Evolutionary conservation across 2,797 vertebrate species (phyloP), one percentile per base, ranked within the genome.

Genomic region (Ctenosaura bakeri): DNA sequence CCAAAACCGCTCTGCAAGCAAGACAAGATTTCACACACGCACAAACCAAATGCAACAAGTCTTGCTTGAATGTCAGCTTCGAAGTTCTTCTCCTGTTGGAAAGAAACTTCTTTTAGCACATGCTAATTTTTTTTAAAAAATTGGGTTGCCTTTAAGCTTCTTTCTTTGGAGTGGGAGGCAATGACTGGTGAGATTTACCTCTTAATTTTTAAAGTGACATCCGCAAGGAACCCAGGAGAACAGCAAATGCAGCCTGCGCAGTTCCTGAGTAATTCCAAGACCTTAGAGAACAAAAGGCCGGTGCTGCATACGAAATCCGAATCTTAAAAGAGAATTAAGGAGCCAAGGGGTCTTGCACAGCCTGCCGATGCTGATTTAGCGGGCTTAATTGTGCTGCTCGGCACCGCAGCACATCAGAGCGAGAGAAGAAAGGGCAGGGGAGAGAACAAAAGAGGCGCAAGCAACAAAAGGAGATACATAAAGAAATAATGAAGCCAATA

Each of bases 251-350:
- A 59, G 80, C 59, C 90, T 83, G 26, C 20, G 14, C 71, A 59
- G n/a, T 66, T 90, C 89, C 71, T 64, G 32, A 52, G 89, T 18
- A 83, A 90, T 90, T 90, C 59, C 16, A 13, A 87, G 90, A 87
- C 80, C 73, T 84, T 35, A 5, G 35, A 87, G 90, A 88, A 88
- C 90, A 90, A 83, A 90, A 88, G 90, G 86, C 59, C 46, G 52
- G 73, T 69, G 74, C 86, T 56, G 50, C 86, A 85, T 87, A 77
- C 78, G 86, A 90, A 90, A 87, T 90, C 59, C 59, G 50, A 87
- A 83, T 71, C 90, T 90, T 90, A n/a, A 90, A 90, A 90, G 80
- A 90, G 90, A 90, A 90, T 90, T 88, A 90, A 83, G 86, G 38
- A 90, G 86, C 71, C 2, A 22, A 69, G 80, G 54, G 86, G 79